Evolutionary conservation across 2,797 vertebrate species (phyloP).

Genomic region (Steatocranus sp.): DNA sequence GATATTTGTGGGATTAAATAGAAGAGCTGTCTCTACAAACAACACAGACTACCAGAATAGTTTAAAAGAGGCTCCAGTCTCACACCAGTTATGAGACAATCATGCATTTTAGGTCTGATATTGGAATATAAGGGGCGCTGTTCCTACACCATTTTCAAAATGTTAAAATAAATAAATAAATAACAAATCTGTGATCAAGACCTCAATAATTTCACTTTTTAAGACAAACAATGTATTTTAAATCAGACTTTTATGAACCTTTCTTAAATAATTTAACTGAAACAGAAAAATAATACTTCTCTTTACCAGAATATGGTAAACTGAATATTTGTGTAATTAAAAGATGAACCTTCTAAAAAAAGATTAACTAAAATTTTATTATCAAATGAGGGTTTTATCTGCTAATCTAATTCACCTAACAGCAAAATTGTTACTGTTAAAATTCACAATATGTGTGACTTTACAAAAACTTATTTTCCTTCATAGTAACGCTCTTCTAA

Average conservation of each 20-base stretch:
- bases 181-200: background rate
- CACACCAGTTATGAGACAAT: background rate
- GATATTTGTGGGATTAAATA: background rate
- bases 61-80: background rate
- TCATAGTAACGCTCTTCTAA: background rate
- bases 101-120: background rate
- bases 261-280: background rate
- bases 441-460: background rate
- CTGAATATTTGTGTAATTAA: background rate
- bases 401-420: rapidly evolving
- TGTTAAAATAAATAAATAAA: rapidly evolving
- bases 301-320: rapidly evolving
- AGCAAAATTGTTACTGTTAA: background rate
- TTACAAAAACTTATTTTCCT: background rate
- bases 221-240: background rate
- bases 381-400: background rate
- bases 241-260: background rate
- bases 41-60: background rate
- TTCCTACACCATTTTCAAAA: background rate
- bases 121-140: rapidly evolving
- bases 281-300: background rate
- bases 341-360: background rate
- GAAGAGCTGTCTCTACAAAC: background rate
- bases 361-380: background rate
- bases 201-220: background rate